Evolutionary conservation across 2,888 invertebrate species (phyloP).

Genomic region (Priapulus caudatus): DNA sequence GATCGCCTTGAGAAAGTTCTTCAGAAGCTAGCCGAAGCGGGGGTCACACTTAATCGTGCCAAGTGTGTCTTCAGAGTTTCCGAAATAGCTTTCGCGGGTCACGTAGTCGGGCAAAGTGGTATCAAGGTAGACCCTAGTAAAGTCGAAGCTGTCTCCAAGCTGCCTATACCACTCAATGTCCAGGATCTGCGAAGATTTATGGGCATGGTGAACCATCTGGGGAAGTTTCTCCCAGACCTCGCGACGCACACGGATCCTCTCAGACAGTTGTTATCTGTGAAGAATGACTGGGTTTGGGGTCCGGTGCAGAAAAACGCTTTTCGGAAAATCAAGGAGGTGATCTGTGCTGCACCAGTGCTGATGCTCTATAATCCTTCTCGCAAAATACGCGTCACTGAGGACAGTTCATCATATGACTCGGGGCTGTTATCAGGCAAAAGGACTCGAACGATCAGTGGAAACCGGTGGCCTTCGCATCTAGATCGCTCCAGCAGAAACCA

Average conservation of each 20-base stretch:
- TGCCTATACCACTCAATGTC: too few species aligned
- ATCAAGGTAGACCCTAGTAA: too few species aligned
- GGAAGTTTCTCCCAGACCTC: slow-evolving; percentile 7
- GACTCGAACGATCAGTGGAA: slow-evolving; percentile 21
- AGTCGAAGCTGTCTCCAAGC: too few species aligned
- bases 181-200: slow-evolving; percentile 7
- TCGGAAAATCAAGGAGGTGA: slow-evolving; percentile 24
- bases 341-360: slow-evolving; percentile 27
- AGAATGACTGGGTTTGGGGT: slow-evolving; percentile 9
- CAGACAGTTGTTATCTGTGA: slow-evolving; percentile 7
- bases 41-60: too few species aligned
- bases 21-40: too few species aligned
- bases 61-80: too few species aligned
- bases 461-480: slow-evolving; percentile 33
- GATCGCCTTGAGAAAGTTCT: too few species aligned
- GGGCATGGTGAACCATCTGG: slow-evolving; percentile 5
- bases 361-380: slow-evolving; percentile 27
- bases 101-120: too few species aligned
- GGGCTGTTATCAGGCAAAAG: slow-evolving; percentile 28
- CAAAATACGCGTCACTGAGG: too few species aligned
- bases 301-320: slow-evolving; percentile 22
- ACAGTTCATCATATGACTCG: slow-evolving; percentile 32
- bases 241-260: slow-evolving; percentile 10
- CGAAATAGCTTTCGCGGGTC: too few species aligned
- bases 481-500: slow-evolving; percentile 28